Conservation (phyloP, 2,113 vertebrate genomes). For the Strigops habroptila region DNA sequence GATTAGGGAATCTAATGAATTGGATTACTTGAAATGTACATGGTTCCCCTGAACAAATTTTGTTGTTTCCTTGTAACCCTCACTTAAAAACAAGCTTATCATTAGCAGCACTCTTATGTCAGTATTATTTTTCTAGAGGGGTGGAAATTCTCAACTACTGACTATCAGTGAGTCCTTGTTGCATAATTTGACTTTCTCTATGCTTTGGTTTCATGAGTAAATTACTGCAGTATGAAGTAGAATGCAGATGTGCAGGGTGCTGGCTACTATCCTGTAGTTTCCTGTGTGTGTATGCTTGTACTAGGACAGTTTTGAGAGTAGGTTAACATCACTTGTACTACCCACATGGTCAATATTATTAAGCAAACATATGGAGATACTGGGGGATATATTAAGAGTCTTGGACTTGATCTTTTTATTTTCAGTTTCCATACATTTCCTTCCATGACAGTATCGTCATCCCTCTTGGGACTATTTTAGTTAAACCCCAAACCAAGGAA, state of each 20-base stretch:
- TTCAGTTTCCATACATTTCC: neutral
- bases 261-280: neutral
- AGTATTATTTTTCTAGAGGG: neutral
- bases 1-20: conserved; percentile 18
- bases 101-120: neutral
- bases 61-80: neutral
- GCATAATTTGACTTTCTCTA: neutral
- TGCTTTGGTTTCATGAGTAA: neutral
- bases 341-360: neutral
- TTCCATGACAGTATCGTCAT: neutral
- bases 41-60: neutral
- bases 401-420: neutral
- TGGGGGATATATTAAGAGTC: neutral
- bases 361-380: neutral
- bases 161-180: neutral
- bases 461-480: neutral
- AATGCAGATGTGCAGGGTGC: neutral
- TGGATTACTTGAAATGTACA: neutral
- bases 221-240: neutral
- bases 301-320: neutral
- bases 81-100: neutral
- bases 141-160: neutral
- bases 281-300: neutral
- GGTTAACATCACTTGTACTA: neutral
- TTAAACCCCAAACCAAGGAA: neutral